phyloP scores from a whole-genome alignment of 1,140 invertebrate genomes.

The Drosophila auraria region DNA sequence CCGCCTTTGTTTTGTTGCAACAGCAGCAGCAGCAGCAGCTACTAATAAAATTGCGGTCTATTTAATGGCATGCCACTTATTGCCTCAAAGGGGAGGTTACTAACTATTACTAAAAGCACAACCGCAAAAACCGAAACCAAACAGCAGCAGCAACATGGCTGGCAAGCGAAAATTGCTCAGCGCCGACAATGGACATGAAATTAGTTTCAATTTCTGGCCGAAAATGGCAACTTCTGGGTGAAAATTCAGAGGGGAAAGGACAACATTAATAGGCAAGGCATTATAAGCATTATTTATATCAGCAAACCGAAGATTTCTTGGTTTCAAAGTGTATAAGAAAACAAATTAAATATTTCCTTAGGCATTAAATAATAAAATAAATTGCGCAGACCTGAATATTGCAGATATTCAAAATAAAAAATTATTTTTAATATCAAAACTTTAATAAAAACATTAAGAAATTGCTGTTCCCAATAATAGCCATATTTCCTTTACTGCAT shows the following conservation, averaged over 20 bases:
- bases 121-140: constrained; percentile 56
- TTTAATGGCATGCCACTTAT: constrained; percentile 70
- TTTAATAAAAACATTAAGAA: too few species aligned
- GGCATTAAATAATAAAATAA: too few species aligned
- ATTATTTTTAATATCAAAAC: too few species aligned
- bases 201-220: constrained; percentile 42
- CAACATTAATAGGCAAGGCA: neutral
- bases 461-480: too few species aligned
- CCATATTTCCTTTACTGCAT: too few species aligned
- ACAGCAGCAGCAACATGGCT: constrained; percentile 33
- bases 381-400: too few species aligned
- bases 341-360: too few species aligned
- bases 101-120: constrained; percentile 20
- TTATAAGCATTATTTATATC: too few species aligned
- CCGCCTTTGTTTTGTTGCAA: constrained; percentile 29
- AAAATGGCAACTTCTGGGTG: constrained; percentile 1
- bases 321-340: neutral
- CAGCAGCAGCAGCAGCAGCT: constrained; percentile 16
- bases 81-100: constrained; percentile 39
- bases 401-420: too few species aligned
- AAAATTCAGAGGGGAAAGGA: neutral
- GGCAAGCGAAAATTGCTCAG: constrained; percentile 27
- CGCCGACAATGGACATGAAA: constrained; percentile 52
- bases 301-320: neutral
- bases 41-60: constrained; percentile 68